Conservation (phyloP, 2,888 invertebrate species). For the Merodon equestris region DNA sequence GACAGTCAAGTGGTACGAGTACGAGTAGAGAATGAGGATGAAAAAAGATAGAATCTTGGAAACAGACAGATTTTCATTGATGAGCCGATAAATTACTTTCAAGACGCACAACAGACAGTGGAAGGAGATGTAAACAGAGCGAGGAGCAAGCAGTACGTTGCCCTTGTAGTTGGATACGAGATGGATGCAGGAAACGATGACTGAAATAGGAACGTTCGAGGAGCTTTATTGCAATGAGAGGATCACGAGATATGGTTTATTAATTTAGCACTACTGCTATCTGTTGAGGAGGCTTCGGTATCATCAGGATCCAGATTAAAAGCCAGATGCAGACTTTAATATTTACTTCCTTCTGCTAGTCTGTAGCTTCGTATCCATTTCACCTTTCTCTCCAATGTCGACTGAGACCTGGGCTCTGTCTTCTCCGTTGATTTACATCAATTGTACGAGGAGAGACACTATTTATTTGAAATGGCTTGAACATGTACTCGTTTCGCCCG, state of each 20-base stretch:
- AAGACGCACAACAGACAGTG: neutral
- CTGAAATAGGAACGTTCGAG: no score
- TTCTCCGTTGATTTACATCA: conserved; percentile 49
- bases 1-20: conserved; percentile 3
- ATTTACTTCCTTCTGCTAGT: conserved; percentile 15
- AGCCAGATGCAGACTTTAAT: conserved; percentile 26
- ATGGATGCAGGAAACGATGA: no score
- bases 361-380: no score
- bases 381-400: no score
- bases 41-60: conserved; percentile 18
- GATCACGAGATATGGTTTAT: no score
- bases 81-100: neutral
- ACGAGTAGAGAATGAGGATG: conserved; percentile 5
- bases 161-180: no score
- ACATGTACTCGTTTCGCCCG: conserved; percentile 38
- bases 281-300: no score
- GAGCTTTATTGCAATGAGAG: no score
- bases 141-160: no score
- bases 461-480: conserved; percentile 60
- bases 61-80: conserved; percentile 14
- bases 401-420: no score
- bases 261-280: neutral
- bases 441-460: conserved; percentile 47
- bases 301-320: conserved; percentile 4
- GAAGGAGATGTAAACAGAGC: neutral